Evolutionary conservation across 2,888 invertebrate genomes (phyloP), one percentile per base, ranked within the genome.

Genomic region (Caenorhabditis sp.): DNA sequence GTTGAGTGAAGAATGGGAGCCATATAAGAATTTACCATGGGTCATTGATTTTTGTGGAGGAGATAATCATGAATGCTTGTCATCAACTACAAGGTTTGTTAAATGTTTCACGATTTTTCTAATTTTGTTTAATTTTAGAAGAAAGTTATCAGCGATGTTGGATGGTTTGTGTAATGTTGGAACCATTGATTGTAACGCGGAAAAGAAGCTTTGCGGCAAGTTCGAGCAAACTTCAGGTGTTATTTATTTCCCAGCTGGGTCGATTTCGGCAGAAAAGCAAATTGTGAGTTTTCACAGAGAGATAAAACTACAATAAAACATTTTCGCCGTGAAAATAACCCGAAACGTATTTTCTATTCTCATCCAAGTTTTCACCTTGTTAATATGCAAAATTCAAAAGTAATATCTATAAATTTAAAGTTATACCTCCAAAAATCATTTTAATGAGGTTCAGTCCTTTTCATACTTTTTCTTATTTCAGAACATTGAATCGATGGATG

Each of bases 91-190:
- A 27, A 63, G 79, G 79, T 72, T 8, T 20, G 43, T n/a, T n/a
- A n/a, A n/a, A n/a, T n/a, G n/a, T n/a, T n/a, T n/a, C n/a, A n/a
- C n/a, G n/a, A n/a, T n/a, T 31, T 12, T 12, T 25, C n/a, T 20
- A 27, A 63, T n/a, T 25, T 17, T 17, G 26, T 50, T 20, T 36
- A 52, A 50, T 73, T 73, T 31, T 62, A 73, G 73, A 67, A 43
- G 70, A 63, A 70, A 93, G 88, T 89, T 94, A 43, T 92, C 93
- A 59, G 92, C 92, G 61, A 92, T 92, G 88, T 90, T 94, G 90
- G 88, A 89, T 64, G 89, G 89, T 54, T 81, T 91, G 66, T 90
- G 90, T 36, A 88, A 90, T 80, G 90, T 92, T 50, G 91, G 91
- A 31, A 87, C 88, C 23, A 89, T 92, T 50, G 90, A 91, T 74